Base-by-base conservation (phyloP, 1,140 invertebrate genomes). In the Cydia splendana region DNA sequence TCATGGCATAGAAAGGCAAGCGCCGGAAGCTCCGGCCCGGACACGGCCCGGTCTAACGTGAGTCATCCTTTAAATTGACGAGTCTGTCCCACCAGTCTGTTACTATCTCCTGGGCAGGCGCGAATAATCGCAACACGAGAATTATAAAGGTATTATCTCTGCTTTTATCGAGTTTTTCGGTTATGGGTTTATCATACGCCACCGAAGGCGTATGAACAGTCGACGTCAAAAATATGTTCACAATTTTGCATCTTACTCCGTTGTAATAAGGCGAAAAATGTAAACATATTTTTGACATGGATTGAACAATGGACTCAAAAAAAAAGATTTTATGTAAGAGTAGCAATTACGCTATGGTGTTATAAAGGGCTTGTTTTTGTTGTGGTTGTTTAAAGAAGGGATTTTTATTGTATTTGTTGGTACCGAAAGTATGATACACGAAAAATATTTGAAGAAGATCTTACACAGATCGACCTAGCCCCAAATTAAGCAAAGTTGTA, bases 91-190 rank as follows among this genome's bases (percentile, higher is more conserved):
- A 6, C 0, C 12, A n/a, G 7, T 15, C 65, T 69, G 30, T 69
- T 7, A 0, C 38, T 62, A 62, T 62, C 30, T 38, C 15, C 74
- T 75, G 74, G 57, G 42, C 69, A 78, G 81, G 83, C 84, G 84
- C 79, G 87, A 86, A 90, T 81, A 84, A 90, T 88, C 82, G 85
- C 83, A 80, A 76, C 74, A 74, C 74, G 76, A 74, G 80, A 78
- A 80, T 83, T 83, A 81, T 82, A 82, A 80, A 81, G 75, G 78
- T 82, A 82, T 84, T 85, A 85, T 84, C 80, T 79, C 57, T 9
- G 34, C n/a, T 71, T 71, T 71, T 71, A 71, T 71, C 67, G 67
- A 71, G 67, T 71, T 71, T 71, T 71, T 71, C 67, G 67, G 67
- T 71, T 71, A 71, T 71, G 34, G 67, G 67, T 71, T 71, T 71